Evolutionary conservation across 2,888 invertebrate species (phyloP).

Genomic region (Seira musarum): DNA sequence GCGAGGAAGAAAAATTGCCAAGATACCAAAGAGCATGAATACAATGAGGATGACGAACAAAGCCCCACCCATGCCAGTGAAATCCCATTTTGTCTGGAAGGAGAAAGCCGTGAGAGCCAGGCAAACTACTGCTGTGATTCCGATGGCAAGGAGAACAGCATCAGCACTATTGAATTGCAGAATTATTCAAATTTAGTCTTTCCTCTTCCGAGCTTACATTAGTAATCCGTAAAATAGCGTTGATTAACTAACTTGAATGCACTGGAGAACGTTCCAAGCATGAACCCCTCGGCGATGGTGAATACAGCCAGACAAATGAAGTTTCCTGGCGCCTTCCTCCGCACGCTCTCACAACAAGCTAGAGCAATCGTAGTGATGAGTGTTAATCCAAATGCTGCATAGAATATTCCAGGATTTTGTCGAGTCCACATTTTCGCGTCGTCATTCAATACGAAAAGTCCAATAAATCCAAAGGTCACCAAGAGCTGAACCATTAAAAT

Average conservation of each 20-base stretch:
- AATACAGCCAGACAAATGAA: conserved; percentile 91
- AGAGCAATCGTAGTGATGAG: conserved; percentile 63
- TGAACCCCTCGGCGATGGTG: conserved; percentile 86
- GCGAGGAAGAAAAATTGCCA: conserved; percentile 75
- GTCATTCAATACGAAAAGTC: conserved; percentile 79
- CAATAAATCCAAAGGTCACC: conserved; percentile 84
- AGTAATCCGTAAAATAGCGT: background rate
- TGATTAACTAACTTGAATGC: conserved; percentile 32
- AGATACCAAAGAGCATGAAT: conserved; percentile 85
- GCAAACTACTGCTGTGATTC: conserved; percentile 88
- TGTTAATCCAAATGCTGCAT: conserved; percentile 54
- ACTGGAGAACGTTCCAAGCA: conserved; percentile 83
- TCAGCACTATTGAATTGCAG: conserved; percentile 68
- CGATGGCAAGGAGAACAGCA: conserved; percentile 79
- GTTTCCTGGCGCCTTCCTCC: conserved; percentile 89
- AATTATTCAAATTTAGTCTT: background rate
- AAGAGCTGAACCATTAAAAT: conserved; percentile 88
- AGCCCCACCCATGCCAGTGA: conserved; percentile 84
- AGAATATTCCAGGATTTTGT: conserved; percentile 46
- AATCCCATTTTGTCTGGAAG: conserved; percentile 92
- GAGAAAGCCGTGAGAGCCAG: conserved; percentile 92
- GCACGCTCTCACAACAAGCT: conserved; percentile 86
- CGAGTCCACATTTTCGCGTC: conserved; percentile 53
- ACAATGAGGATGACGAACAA: conserved; percentile 84
- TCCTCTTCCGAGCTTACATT: background rate